Conservation (phyloP, 2,888 invertebrate genomes). For the Hoplodrina blanda region DNA sequence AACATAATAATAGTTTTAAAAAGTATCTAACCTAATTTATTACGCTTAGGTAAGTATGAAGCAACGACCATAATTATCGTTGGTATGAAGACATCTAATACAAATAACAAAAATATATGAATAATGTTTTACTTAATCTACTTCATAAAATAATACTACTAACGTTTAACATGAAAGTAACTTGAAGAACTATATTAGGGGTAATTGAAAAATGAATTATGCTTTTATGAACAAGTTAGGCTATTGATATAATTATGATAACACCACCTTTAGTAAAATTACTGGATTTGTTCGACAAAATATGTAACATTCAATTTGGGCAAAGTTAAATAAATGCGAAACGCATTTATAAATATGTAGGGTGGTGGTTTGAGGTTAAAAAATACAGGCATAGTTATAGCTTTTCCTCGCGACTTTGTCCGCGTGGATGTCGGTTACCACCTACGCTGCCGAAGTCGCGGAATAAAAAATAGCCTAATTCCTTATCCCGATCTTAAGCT, state of each 20-base stretch:
- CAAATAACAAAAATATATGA: conserved; percentile 56
- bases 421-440: too few species aligned
- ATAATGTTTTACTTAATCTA: conserved; percentile 44
- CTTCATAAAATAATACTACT: conserved; percentile 35
- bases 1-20: conserved; percentile 29
- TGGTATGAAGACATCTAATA: conserved; percentile 33
- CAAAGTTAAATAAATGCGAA: conserved; percentile 1
- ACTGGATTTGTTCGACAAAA: conserved; percentile 20
- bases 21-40: conserved; percentile 39
- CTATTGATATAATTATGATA: conserved; percentile 70
- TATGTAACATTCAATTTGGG: conserved; percentile 11
- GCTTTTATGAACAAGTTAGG: conserved; percentile 73
- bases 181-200: conserved; percentile 46
- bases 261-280: conserved; percentile 39
- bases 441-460: too few species aligned
- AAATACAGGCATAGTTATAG: conserved; percentile 40
- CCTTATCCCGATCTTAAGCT: background rate
- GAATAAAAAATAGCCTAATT: background rate
- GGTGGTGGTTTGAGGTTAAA: conserved; percentile 23
- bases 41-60: conserved; percentile 41
- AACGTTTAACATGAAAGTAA: conserved; percentile 42
- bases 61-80: too few species aligned
- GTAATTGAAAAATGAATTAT: conserved; percentile 66
- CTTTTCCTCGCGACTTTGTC: background rate
- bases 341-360: background rate